Evolutionary conservation across 92 coral and sea anemone species (phyloP).

Genomic region (Hydrozoanthus gracilis): DNA sequence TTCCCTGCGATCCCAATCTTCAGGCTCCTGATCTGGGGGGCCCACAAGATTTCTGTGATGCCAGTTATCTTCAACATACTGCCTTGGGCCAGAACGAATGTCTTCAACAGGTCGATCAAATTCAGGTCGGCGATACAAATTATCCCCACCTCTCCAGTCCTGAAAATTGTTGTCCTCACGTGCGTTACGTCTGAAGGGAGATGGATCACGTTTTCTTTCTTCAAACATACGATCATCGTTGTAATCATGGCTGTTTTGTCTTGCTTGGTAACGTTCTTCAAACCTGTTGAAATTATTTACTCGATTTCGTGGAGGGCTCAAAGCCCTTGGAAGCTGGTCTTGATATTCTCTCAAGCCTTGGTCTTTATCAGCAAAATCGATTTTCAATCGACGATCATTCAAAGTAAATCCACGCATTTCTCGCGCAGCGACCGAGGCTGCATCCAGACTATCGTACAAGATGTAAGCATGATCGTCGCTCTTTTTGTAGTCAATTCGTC

Average conservation of each 20-base stretch:
- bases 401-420: slow-evolving; percentile 99
- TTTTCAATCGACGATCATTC: slow-evolving; percentile 94
- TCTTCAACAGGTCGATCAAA: slow-evolving; percentile 75
- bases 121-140: slow-evolving; percentile 62
- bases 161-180: slow-evolving; percentile 68
- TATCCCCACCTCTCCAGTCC: slow-evolving; percentile 83
- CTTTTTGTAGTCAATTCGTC: slow-evolving; percentile 94
- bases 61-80: slow-evolving; percentile 71
- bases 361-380: slow-evolving; percentile 98
- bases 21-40: slow-evolving; percentile 66
- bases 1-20: slow-evolving; percentile 85
- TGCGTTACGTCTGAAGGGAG: slow-evolving; percentile 77
- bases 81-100: slow-evolving; percentile 58
- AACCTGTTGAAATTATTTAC: slow-evolving; percentile 69
- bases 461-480: slow-evolving; percentile 99
- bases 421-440: slow-evolving; percentile 99
- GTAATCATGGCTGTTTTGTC: slow-evolving; percentile 74
- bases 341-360: slow-evolving; percentile 95
- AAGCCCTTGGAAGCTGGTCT: slow-evolving; percentile 66
- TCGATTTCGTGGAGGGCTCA: slow-evolving; percentile 84
- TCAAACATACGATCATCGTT: slow-evolving; percentile 74
- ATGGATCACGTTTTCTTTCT: slow-evolving; percentile 81
- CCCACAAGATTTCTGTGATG: slow-evolving; percentile 66
- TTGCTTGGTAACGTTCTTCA: slow-evolving; percentile 71
- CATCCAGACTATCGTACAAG: slow-evolving; percentile 98